These are phyloP conservation scores for Paracanthobrama guichenoti DNA, from an alignment of 2,113 vertebrate species.

Conservation along the genomic window DNA sequence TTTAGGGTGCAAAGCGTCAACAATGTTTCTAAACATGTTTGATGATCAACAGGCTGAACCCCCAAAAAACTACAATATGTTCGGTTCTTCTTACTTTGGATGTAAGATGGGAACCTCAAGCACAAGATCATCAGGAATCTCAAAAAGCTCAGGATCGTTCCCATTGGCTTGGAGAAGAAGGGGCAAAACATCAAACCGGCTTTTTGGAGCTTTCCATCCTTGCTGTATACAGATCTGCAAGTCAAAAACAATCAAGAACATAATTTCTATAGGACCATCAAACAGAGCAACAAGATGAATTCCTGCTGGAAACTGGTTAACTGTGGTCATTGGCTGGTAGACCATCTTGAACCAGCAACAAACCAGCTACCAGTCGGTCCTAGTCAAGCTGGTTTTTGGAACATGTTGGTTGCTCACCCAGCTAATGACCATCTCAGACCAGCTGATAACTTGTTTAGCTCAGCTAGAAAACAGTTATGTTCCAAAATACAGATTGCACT, in stretches of 20 bases:
- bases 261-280: no score
- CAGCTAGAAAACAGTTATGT: not conserved
- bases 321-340: no score
- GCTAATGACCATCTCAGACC: not conserved
- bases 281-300: no score
- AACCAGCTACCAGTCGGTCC: no score
- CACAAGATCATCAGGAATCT: constrained; percentile 90
- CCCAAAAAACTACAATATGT: not conserved
- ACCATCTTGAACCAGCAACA: no score
- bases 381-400: not conserved
- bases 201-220: constrained; percentile 90
- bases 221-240: constrained; percentile 93
- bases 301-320: no score
- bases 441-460: not conserved
- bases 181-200: constrained; percentile 91
- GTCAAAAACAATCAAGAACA: not conserved
- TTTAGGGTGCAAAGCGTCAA: not conserved
- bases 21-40: not conserved
- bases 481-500: not conserved
- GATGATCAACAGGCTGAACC: not conserved
- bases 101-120: constrained; percentile 93
- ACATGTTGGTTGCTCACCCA: not conserved
- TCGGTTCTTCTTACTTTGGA: constrained; percentile 85
- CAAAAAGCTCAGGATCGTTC: constrained; percentile 93
- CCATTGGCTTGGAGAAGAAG: constrained; percentile 94